Evolutionary conservation across 64 coral and sea anemone genomes (phyloP).

Genomic region (Stichodactyla mertensii): DNA sequence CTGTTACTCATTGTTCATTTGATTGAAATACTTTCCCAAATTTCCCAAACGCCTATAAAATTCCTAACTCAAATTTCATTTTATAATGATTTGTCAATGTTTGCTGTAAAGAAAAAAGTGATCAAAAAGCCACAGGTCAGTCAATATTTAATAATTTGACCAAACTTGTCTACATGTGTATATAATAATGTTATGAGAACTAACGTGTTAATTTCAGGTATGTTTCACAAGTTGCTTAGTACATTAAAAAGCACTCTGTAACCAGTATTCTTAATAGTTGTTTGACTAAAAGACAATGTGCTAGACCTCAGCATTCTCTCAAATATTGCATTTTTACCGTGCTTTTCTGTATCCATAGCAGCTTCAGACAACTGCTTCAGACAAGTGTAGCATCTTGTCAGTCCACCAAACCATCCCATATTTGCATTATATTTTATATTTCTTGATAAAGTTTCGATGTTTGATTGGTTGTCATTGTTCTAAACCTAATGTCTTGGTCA

Average conservation of each 20-base stretch:
- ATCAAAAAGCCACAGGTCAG: background rate
- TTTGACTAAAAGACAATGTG: background rate
- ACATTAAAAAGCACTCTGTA: background rate
- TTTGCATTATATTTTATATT: too few species aligned
- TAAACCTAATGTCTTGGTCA: too few species aligned
- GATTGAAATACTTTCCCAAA: background rate
- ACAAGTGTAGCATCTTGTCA: background rate
- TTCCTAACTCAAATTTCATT: background rate
- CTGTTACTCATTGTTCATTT: background rate
- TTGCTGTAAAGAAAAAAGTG: background rate
- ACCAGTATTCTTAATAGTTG: background rate
- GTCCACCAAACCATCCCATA: too few species aligned
- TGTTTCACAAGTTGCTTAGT: background rate
- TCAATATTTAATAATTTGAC: background rate
- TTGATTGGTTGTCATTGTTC: too few species aligned
- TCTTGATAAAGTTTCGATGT: too few species aligned
- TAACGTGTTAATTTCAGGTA: background rate
- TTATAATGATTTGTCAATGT: conserved; percentile 2
- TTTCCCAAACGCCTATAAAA: background rate
- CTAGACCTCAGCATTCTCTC: background rate
- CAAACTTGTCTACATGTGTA: background rate
- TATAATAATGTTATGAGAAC: background rate
- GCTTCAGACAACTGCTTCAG: background rate
- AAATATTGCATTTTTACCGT: background rate
- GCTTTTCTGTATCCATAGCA: background rate